phyloP scores from a whole-genome alignment of 1,140 invertebrate genomes.

The Trachymyrmex cornetzi region DNA sequence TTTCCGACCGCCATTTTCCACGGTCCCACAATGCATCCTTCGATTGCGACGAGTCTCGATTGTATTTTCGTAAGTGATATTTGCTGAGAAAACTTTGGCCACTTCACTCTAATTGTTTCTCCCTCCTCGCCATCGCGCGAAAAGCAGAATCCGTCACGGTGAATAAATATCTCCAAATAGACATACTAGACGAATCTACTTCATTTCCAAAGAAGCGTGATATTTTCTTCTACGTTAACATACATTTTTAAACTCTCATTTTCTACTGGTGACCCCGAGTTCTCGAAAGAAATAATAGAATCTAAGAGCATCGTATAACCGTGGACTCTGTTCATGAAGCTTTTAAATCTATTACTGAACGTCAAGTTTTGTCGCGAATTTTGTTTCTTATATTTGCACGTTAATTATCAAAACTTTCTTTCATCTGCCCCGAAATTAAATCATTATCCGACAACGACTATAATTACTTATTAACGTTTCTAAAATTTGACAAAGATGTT shows the following conservation, averaged over 20 bases:
- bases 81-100: constrained; percentile 73
- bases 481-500: constrained; percentile 50
- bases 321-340: not conserved
- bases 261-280: not conserved
- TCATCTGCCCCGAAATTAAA: not conserved
- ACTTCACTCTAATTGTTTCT: constrained; percentile 71
- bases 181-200: not conserved
- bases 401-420: not conserved
- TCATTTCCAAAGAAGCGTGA: constrained; percentile 3
- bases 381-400: not conserved
- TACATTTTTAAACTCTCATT: constrained; percentile 45
- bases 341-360: constrained; percentile 12
- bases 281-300: constrained; percentile 1
- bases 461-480: constrained; percentile 43
- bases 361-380: not conserved
- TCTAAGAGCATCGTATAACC: not conserved
- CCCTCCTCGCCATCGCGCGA: not conserved
- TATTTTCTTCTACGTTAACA: constrained; percentile 40
- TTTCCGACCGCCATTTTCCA: constrained; percentile 67
- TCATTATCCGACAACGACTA: constrained; percentile 17
- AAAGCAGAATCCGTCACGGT: constrained; percentile 4
- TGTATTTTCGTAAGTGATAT: constrained; percentile 74
- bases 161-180: constrained; percentile 50
- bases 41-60: constrained; percentile 68
- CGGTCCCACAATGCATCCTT: constrained; percentile 68